Evolutionary conservation across 2,888 invertebrate species (phyloP).

Genomic region (Itoplectis maculator): DNA sequence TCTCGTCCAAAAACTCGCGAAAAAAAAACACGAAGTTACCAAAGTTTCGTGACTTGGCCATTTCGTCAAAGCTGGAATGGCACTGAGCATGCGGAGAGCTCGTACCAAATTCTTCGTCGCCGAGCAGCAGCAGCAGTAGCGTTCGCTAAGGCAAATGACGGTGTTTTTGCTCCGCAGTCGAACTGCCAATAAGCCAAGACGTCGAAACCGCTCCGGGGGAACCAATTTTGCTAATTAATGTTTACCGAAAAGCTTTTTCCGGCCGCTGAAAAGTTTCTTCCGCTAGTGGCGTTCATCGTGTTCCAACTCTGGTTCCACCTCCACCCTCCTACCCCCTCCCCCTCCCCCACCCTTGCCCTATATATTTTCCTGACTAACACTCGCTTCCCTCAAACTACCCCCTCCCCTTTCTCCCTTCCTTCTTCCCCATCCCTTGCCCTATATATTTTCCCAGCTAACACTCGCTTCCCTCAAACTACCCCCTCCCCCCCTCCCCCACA

Average conservation of each 20-base stretch:
- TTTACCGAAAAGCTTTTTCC: slow-evolving; percentile 63
- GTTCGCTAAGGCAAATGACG: slow-evolving; percentile 60
- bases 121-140: too few relatives aligned
- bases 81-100: not conserved
- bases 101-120: not conserved
- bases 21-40: not conserved
- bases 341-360: slow-evolving; percentile 39
- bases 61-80: not conserved
- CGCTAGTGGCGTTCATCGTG: slow-evolving; percentile 40
- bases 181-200: slow-evolving; percentile 65
- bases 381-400: slow-evolving; percentile 6
- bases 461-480: slow-evolving; percentile 16
- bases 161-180: slow-evolving; percentile 60
- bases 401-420: slow-evolving; percentile 23
- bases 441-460: slow-evolving; percentile 56
- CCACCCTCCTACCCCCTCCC: slow-evolving; percentile 24
- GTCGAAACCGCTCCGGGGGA: slow-evolving; percentile 61
- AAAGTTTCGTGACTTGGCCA: not conserved
- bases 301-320: slow-evolving; percentile 38
- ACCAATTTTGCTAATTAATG: slow-evolving; percentile 71
- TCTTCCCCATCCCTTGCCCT: slow-evolving; percentile 39
- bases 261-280: slow-evolving; percentile 60
- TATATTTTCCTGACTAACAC: slow-evolving; percentile 56
- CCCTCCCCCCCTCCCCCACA: slow-evolving; percentile 21
- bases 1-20: not conserved